phyloP scores from a whole-genome alignment of 2,797 vertebrate genomes.

The Silurus lanzhouensis region DNA sequence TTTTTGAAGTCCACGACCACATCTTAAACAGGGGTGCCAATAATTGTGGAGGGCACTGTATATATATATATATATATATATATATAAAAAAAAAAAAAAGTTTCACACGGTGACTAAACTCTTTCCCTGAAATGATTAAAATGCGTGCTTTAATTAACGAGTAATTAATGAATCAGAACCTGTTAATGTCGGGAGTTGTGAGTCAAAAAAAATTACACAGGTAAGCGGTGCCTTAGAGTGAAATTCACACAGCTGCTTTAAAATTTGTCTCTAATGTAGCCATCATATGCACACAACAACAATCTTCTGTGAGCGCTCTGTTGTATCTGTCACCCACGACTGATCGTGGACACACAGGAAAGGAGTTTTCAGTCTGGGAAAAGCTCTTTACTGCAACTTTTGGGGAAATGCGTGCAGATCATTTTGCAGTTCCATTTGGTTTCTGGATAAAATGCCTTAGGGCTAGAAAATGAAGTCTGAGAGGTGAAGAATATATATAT shows the following conservation, averaged over 20 bases:
- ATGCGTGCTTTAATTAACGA: conserved; percentile 7
- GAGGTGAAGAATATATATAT: not conserved
- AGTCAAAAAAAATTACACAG: not conserved
- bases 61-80: no score
- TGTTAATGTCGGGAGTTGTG: not conserved
- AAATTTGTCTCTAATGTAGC: not conserved
- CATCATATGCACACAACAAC: not conserved
- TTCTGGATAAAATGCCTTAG: not conserved
- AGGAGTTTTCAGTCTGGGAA: not conserved
- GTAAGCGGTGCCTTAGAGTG: not conserved
- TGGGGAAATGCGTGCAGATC: not conserved
- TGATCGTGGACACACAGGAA: not conserved
- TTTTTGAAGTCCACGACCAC: no score
- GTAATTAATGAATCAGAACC: not conserved
- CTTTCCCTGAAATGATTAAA: not conserved
- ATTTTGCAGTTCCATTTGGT: not conserved
- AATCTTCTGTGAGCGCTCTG: not conserved
- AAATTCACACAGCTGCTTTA: conserved; percentile 13
- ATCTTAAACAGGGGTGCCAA: no score
- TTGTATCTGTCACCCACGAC: not conserved
- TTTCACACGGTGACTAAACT: not conserved
- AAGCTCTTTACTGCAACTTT: not conserved
- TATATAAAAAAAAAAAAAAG: no score
- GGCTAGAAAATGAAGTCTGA: not conserved
- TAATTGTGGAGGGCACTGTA: no score